Conservation (phyloP, 1,140 invertebrate species). For the Monochamus saltuarius region DNA sequence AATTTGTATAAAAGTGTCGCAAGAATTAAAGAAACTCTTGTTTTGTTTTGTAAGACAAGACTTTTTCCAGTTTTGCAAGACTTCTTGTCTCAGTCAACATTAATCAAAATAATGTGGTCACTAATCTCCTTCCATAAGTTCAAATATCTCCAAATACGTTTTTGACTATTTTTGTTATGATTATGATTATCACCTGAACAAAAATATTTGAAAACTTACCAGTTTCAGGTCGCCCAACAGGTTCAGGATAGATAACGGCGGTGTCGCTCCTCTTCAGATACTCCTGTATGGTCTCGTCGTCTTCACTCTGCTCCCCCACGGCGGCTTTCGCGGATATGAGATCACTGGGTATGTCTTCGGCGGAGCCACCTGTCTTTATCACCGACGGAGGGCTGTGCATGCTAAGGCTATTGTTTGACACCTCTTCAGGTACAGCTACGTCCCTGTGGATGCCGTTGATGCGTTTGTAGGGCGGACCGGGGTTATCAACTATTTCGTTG, state of each 20-base stretch:
- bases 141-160: neutral
- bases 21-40: too few relatives aligned
- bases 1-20: too few relatives aligned
- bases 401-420: slow-evolving; percentile 30
- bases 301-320: slow-evolving; percentile 37
- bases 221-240: slow-evolving; percentile 20
- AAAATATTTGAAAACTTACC: slow-evolving; percentile 12
- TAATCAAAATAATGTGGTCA: too few relatives aligned
- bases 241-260: slow-evolving; percentile 23
- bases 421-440: slow-evolving; percentile 30
- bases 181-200: too few relatives aligned
- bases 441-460: slow-evolving; percentile 30
- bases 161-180: too few relatives aligned
- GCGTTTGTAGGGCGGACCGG: slow-evolving; percentile 19
- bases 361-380: slow-evolving; percentile 31
- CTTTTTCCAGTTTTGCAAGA: too few relatives aligned
- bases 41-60: too few relatives aligned
- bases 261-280: slow-evolving; percentile 8
- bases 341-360: slow-evolving; percentile 31
- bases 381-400: slow-evolving; percentile 27
- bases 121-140: neutral
- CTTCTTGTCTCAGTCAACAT: too few relatives aligned
- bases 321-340: slow-evolving; percentile 34
- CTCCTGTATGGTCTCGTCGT: slow-evolving; percentile 44
- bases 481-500: slow-evolving; percentile 36